Evolutionary conservation across 1,140 invertebrate genomes (phyloP).

Genomic region (Camponotus pennsylvanicus): DNA sequence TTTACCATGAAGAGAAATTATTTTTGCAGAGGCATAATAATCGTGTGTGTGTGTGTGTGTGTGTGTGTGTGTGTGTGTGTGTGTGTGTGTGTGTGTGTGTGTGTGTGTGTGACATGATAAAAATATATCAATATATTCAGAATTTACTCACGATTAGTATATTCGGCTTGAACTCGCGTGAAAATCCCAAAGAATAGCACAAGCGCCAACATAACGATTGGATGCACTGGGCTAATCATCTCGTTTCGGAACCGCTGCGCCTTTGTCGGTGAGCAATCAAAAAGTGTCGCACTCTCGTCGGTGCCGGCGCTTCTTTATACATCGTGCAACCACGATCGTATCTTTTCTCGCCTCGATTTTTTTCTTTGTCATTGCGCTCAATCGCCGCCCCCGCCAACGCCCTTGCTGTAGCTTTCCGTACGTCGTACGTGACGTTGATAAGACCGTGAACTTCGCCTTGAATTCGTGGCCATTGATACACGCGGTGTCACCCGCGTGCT

Average conservation of each 20-base stretch:
- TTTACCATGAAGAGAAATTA: background rate
- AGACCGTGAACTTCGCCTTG: constrained; percentile 48
- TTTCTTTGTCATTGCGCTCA: constrained; percentile 60
- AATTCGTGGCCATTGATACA: constrained; percentile 53
- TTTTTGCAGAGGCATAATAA: background rate
- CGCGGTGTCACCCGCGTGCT: constrained; percentile 32
- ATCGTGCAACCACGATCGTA: constrained; percentile 51
- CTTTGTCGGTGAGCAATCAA: constrained; percentile 64
- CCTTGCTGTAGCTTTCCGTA: constrained; percentile 18
- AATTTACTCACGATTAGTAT: constrained; percentile 74
- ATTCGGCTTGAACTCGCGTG: constrained; percentile 34
- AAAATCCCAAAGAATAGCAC: constrained; percentile 13
- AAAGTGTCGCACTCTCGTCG: constrained; percentile 72
- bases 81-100: background rate
- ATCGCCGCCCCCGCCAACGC: constrained; percentile 1
- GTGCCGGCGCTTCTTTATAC: constrained; percentile 78
- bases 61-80: background rate
- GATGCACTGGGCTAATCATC: constrained; percentile 50
- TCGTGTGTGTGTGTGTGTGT: background rate
- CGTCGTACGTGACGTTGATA: background rate
- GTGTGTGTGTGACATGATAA: too few species aligned
- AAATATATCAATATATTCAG: background rate
- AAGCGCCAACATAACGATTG: background rate
- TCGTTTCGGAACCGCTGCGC: constrained; percentile 13
- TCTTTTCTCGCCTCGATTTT: constrained; percentile 65